Evolutionary conservation across 2,113 vertebrate genomes (phyloP).

Genomic region (Turnix velox): DNA sequence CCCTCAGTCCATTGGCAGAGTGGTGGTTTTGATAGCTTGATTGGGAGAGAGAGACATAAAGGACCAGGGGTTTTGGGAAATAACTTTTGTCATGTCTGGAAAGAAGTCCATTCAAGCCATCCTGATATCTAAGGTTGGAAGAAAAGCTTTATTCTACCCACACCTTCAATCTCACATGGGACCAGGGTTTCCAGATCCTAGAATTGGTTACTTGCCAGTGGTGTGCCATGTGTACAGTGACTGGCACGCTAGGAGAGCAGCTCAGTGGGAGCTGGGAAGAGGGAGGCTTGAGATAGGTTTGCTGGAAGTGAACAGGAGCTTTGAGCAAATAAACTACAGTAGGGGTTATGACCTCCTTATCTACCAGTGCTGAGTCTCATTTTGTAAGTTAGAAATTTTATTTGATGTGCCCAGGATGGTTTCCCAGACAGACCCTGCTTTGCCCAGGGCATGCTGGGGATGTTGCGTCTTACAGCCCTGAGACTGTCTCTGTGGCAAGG

Average conservation of each 20-base stretch:
- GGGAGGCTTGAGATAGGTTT: not conserved
- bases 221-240: not conserved
- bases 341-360: not conserved
- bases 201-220: not conserved
- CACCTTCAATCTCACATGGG: not conserved
- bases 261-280: not conserved
- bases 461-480: not conserved
- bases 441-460: not conserved
- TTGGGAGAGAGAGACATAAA: not conserved
- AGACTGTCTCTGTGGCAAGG: not conserved
- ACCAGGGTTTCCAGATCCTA: not conserved
- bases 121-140: not conserved
- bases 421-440: not conserved
- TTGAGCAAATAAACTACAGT: fast-evolving
- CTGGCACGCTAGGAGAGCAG: not conserved
- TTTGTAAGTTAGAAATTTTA: not conserved
- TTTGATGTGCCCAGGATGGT: not conserved
- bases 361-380: not conserved
- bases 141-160: not conserved
- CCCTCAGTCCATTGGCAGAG: not conserved
- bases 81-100: not conserved
- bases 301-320: not conserved
- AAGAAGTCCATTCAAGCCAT: not conserved
- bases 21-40: not conserved
- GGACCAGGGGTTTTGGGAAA: not conserved